A percentile compares a stretch with the other conserved stretches of the same genome.
phyloP scores from a whole-genome alignment of 2,888 invertebrate species.

The Acleris literana region DNA sequence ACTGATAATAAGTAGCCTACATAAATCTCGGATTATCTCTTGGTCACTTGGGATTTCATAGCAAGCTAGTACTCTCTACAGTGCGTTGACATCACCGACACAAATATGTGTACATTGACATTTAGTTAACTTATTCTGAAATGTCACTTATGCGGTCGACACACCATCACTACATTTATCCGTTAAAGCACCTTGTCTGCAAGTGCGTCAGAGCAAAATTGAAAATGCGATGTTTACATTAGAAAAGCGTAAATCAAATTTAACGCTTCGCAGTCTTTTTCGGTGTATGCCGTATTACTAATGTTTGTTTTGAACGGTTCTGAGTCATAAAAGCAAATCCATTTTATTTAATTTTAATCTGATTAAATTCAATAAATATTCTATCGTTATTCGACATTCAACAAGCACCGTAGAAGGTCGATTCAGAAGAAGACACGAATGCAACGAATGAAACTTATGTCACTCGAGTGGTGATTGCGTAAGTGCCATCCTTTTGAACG shows the following conservation, averaged over 20 bases:
- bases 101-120: too few relatives aligned
- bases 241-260: conserved; percentile 43
- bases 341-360: conserved; percentile 36
- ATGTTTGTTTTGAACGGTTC: conserved; percentile 37
- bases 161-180: conserved; percentile 1
- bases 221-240: conserved; percentile 42
- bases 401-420: not conserved
- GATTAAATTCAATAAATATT: conserved; percentile 39
- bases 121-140: not conserved
- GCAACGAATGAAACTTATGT: too few relatives aligned
- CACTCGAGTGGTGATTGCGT: too few relatives aligned
- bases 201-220: conserved; percentile 27
- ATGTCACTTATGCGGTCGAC: not conserved
- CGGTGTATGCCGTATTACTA: conserved; percentile 32
- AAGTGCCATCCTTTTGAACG: too few relatives aligned
- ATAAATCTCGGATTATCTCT: too few relatives aligned
- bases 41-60: too few relatives aligned
- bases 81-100: too few relatives aligned
- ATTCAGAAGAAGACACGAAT: not conserved
- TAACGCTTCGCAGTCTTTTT: conserved; percentile 34
- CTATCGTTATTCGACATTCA: conserved; percentile 22
- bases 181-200: conserved; percentile 16
- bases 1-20: too few relatives aligned
- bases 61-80: too few relatives aligned
- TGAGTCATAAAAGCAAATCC: conserved; percentile 36